Evolutionary conservation across 2,113 vertebrate genomes (phyloP), one percentile per base, ranked within the genome.

Genomic region (Bujurquina vittata): DNA sequence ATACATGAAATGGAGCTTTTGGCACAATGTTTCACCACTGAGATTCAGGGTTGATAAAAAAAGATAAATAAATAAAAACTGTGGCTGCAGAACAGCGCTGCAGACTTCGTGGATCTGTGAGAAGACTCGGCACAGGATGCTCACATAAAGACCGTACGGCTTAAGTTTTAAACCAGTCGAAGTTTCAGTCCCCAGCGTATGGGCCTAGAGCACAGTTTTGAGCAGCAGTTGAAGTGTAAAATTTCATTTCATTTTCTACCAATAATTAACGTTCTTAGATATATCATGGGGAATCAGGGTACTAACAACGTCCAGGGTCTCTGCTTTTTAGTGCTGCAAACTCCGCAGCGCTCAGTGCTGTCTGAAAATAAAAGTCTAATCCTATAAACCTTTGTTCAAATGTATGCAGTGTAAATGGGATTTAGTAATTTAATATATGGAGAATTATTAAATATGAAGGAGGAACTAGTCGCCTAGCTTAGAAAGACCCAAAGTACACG

Each of bases 1-100:
- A 92, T 89, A 93, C 90, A 91, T 84, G 86, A 92, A 91, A 91
- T 87, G 89, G 83, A 91, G 88, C 90, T 90, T 87, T 89, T 90
- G 91, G 92, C 91, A 81, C 82, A 63, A n/a, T 61, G 79, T 90
- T 85, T 87, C 87, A 78, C 82, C 77, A 12, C 80, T 54, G 74
- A 91, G 88, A 87, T 86, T 85, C 69, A 1, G 18, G 79, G 88
- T 57, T 78, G 79, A 87, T 80, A 77, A 57, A 62, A 80, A 55
- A n/a, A 29, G 20, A 72, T 26, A 26, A 26, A 26, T 26, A 26
- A 72, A 7, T 7, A 9, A 37, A 40, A 46, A 46, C 4, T 72
- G 77, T 77, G 75, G 87, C 87, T 83, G 80, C 78, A 77, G 79
- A 87, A 65, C 82, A 75, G 87, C 33, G 33, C 7, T 8, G 33